Evolutionary conservation across 92 coral and sea anemone genomes (phyloP).

Genomic region (Zoanthus solanderi): DNA sequence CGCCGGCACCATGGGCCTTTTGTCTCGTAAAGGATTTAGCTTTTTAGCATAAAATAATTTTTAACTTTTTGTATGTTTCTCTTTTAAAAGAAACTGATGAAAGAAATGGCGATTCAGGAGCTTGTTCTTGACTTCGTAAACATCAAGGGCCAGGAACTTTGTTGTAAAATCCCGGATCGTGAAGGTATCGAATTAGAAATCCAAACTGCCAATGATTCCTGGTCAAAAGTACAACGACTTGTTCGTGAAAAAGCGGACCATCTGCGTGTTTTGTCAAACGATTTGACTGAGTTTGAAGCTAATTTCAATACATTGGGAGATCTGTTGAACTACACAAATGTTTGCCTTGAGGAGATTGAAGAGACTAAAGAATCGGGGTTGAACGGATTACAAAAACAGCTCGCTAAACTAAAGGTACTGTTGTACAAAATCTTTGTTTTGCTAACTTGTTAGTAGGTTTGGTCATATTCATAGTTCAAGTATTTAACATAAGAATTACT

Average conservation of each 20-base stretch:
- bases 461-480: too few relatives aligned
- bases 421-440: too few relatives aligned
- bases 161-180: slow-evolving; percentile 73
- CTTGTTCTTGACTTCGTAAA: slow-evolving; percentile 90
- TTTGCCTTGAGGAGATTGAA: slow-evolving; percentile 82
- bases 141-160: slow-evolving; percentile 88
- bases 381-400: slow-evolving; percentile 85
- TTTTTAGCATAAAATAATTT: too few relatives aligned
- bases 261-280: slow-evolving; percentile 71
- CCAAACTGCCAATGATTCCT: slow-evolving; percentile 80
- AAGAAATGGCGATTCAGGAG: slow-evolving; percentile 88
- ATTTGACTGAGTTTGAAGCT: slow-evolving; percentile 77
- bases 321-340: slow-evolving; percentile 82
- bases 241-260: slow-evolving; percentile 65
- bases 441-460: too few relatives aligned
- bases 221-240: slow-evolving; percentile 74
- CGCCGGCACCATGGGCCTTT: too few relatives aligned
- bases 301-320: slow-evolving; percentile 76
- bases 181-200: slow-evolving; percentile 79
- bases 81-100: slow-evolving; percentile 66
- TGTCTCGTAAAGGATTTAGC: not conserved
- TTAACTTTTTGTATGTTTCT: not conserved
- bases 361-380: slow-evolving; percentile 70
- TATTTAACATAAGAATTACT: too few relatives aligned
- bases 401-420: slow-evolving; percentile 82